These are phyloP conservation scores for Amphiprion percula DNA, from an alignment of 2,113 vertebrate genomes.

Conservation along the genomic window DNA sequence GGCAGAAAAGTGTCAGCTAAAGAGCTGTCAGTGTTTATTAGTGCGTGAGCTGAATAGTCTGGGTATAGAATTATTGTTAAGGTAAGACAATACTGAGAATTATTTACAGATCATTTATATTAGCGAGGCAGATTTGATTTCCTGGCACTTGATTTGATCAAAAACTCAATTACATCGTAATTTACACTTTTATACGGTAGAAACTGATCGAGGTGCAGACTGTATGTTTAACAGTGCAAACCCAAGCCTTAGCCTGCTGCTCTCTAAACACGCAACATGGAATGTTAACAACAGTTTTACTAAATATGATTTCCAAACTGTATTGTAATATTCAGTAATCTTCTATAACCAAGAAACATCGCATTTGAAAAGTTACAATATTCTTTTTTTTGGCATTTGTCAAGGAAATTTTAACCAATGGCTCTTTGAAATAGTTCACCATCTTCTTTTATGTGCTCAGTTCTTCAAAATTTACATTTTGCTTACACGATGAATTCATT, in stretches of 20 bases:
- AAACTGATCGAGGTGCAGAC: constrained; percentile 67
- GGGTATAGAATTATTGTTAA: constrained; percentile 87
- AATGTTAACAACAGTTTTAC: constrained; percentile 88
- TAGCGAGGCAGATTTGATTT: constrained; percentile 88
- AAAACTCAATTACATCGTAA: constrained; percentile 64
- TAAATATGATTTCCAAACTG: constrained; percentile 75
- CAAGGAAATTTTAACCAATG: constrained; percentile 35
- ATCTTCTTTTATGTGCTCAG: constrained; percentile 34
- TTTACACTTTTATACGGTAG: constrained; percentile 79
- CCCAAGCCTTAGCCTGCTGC: constrained; percentile 86
- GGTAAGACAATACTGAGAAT: constrained; percentile 85
- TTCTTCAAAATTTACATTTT: constrained; percentile 56
- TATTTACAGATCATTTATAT: constrained; percentile 92
- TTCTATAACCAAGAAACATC: constrained; percentile 65
- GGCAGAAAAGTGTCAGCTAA: constrained; percentile 57
- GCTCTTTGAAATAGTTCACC: constrained; percentile 26
- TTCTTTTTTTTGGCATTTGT: constrained; percentile 15
- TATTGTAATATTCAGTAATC: constrained; percentile 71
- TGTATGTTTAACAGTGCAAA: constrained; percentile 89
- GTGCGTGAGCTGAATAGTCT: constrained; percentile 78
- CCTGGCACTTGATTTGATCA: constrained; percentile 83
- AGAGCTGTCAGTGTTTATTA: constrained; percentile 77
- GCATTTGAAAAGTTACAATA: constrained; percentile 23
- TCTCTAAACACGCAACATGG: constrained; percentile 81
- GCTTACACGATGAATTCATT: constrained; percentile 40